Base-by-base conservation (phyloP, 2,888 invertebrate species). In the Cistogaster globosa region DNA sequence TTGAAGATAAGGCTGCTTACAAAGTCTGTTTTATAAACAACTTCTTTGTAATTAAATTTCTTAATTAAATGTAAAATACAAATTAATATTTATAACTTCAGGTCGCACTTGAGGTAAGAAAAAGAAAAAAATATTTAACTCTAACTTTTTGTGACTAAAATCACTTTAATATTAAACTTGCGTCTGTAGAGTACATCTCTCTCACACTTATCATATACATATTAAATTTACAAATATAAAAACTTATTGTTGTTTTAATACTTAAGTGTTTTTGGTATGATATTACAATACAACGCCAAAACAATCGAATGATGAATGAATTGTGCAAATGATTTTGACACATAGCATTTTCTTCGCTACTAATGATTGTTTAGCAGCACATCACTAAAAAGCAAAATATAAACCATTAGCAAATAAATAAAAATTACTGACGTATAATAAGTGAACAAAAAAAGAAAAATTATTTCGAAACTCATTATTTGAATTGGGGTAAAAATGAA, bases 291-390 rank as follows among this genome's bases (percentile, higher is more conserved):
- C 60, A 48, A n/a, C 14, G 7, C 63, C 58, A 62, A 76, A 81
- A 81, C 81, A 85, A 81, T 81, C 53, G 69, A 69, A 85, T 85
- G 85, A 85, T 85, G 85, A 82, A 85, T 85, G 85, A 82, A 82
- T 82, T 85, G 78, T 85, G 78, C 74, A 82, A 85, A 85, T 85
- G 85, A 85, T 85, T 85, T 75, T 82, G 85, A 85, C 85, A 82
- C 78, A 53, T 69, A 63, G 55, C 51, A 74, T 78, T 82, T 82
- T 78, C 60, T 65, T 58, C 20, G 60, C 81, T 85, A 85, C 81
- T 85, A 85, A 85, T 81, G 84, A 85, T 81, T 81, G 58, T 75
- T 81, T 20, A 16, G 45, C 36, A 16, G 45, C 36, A 80, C 48
- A 74, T 65, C 60, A 63, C 12, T 63, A 18, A 18, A 45, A 16